These are phyloP conservation scores for Chitala chitala DNA, from an alignment of 2,113 vertebrate genomes.

Conservation along the genomic window DNA sequence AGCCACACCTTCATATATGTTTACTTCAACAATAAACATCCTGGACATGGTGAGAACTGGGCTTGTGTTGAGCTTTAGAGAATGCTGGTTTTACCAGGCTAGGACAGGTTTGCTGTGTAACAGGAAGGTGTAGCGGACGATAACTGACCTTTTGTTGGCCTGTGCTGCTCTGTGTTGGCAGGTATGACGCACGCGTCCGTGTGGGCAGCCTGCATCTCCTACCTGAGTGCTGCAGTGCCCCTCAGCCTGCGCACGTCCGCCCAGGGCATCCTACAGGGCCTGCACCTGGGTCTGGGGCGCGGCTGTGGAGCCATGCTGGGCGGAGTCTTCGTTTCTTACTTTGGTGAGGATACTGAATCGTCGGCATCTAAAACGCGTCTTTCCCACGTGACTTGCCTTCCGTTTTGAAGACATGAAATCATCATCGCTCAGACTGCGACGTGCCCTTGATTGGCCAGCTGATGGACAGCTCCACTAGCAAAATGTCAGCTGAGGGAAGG, in stretches of 20 bases:
- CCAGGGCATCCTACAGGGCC: constrained; percentile 93
- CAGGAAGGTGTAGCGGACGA: background rate
- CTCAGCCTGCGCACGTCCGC: constrained; percentile 84
- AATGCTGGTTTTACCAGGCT: background rate
- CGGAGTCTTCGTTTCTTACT: constrained; percentile 85
- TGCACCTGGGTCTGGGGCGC: constrained; percentile 87
- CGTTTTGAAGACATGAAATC: no score
- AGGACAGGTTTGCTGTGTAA: background rate
- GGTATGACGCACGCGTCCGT: constrained; percentile 90
- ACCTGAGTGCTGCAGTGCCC: constrained; percentile 87
- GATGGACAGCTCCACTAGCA: background rate
- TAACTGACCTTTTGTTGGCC: background rate
- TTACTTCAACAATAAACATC: background rate
- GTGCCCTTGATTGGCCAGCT: background rate
- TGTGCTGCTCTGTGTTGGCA: constrained; percentile 41
- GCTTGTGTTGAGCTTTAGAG: background rate
- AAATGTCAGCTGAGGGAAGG: background rate
- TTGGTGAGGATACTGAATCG: constrained; percentile 64
- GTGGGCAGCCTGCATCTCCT: constrained; percentile 96
- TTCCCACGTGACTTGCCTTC: background rate
- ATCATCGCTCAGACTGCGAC: background rate
- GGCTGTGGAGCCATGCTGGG: constrained; percentile 95
- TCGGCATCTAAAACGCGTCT: background rate
- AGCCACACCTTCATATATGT: background rate
- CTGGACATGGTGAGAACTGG: background rate